Evolutionary conservation across 2,888 invertebrate species (phyloP), one percentile per base, ranked within the genome.

Genomic region (Cremastinae sp.): DNA sequence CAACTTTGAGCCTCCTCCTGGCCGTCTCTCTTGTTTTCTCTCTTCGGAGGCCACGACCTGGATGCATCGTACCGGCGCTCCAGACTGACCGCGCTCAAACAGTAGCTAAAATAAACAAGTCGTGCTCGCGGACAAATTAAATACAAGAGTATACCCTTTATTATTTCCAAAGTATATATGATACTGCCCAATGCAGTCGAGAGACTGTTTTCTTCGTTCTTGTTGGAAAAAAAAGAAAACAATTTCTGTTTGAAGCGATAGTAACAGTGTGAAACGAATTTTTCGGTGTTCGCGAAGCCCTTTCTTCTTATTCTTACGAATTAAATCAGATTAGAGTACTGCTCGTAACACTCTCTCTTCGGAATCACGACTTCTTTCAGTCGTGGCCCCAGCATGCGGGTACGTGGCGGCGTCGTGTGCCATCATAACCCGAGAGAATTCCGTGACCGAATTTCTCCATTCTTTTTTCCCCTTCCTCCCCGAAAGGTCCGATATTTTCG

Each of bases 401-500:
- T 47, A 51, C 20, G 22, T 20, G 38, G 36, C 22, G 47, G 16
- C 71, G 56, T 65, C 65, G 65, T 70, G 54, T 14, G 54, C 56
- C 54, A 51, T 36, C 54, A 41, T 34, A 16, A 45, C 36, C 62
- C 68, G 16, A 51, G 41, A 73, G 54, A 77, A 59, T 72, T 69
- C 65, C 74, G 74, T 78, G 74, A 75, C 78, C 77, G 74, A 74
- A 79, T 79, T 72, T 76, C 68, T 59, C 53, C 34, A 59, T 64
- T 77, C 73, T 80, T 78, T 70, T 12, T 54, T 54, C 56, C 53
- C 41, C 9, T 28, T 10, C 34, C 34, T 16, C 12, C 10, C 8
- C 38, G 14, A 12, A 9, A 20, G 8, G 9, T 12, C 9, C 38
- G 10, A 34, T 38, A 22, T 28, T 10, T n/a, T 51, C 16, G 38